These are phyloP conservation scores for Sanderia malayensis DNA, from an alignment of 30 jellyfish, hydroid and myxozoan genomes.

Conservation along the genomic window DNA sequence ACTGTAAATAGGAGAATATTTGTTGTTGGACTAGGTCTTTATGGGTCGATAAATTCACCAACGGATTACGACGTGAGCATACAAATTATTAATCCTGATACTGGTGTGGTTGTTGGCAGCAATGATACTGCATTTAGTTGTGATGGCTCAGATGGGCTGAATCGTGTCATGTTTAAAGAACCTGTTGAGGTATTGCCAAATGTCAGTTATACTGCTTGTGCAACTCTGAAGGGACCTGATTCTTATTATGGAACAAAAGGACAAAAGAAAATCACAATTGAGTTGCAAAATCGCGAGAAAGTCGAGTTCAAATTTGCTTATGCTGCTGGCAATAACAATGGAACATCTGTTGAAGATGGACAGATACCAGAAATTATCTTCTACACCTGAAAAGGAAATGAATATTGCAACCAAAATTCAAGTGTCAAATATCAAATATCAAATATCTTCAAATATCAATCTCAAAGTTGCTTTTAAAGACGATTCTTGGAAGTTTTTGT, in stretches of 20 bases:
- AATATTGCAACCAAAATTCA: too few relatives aligned
- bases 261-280: slow-evolving; percentile 77
- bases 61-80: slow-evolving; percentile 95
- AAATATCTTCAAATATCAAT: too few relatives aligned
- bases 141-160: slow-evolving; percentile 94
- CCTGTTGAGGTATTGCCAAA: slow-evolving; percentile 91
- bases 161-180: slow-evolving; percentile 96
- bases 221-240: slow-evolving; percentile 90
- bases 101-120: slow-evolving; percentile 86
- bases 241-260: slow-evolving; percentile 96
- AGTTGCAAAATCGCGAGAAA: slow-evolving; percentile 88
- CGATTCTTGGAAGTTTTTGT: too few relatives aligned
- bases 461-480: too few relatives aligned
- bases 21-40: slow-evolving; percentile 98
- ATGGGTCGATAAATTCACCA: slow-evolving; percentile 95
- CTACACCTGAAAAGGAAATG: slow-evolving; percentile 64
- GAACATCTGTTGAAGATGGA: slow-evolving; percentile 98
- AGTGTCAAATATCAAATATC: too few relatives aligned
- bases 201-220: slow-evolving; percentile 91
- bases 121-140: slow-evolving; percentile 98
- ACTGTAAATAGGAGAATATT: slow-evolving; percentile 79
- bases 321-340: slow-evolving; percentile 98
- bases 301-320: slow-evolving; percentile 93
- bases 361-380: slow-evolving; percentile 97
- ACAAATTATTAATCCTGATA: slow-evolving; percentile 84